Conservation (phyloP, 2,797 vertebrate genomes). For the Tragelaphus eurycerus region DNA sequence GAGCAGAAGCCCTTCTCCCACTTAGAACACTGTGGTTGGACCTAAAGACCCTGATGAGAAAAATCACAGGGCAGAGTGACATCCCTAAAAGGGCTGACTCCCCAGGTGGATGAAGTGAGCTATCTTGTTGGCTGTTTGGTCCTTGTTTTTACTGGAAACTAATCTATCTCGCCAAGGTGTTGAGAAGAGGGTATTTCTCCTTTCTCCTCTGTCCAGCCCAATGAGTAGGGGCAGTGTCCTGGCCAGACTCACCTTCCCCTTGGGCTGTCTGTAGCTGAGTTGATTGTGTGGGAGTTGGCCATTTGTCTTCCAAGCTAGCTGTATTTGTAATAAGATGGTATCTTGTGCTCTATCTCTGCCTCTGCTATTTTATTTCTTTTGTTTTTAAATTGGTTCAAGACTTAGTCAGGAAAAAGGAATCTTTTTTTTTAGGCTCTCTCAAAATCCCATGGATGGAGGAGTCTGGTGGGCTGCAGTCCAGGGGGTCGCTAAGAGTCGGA, state of each 20-base stretch:
- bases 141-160: neutral
- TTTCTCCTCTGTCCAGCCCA: neutral
- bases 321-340: neutral
- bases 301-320: neutral
- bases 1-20: neutral
- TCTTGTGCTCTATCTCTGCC: neutral
- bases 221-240: neutral
- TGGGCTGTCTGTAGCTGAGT: neutral
- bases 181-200: neutral
- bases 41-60: neutral
- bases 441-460: neutral
- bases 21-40: neutral
- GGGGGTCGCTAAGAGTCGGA: too few species aligned
- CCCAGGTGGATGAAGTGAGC: neutral
- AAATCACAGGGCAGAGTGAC: neutral
- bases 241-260: neutral
- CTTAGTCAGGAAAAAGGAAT: neutral
- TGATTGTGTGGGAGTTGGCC: neutral
- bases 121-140: neutral
- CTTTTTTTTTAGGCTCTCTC: neutral
- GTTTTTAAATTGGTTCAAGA: neutral
- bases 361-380: conserved; percentile 28
- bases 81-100: neutral
- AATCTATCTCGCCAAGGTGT: neutral
- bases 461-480: too few species aligned